These are phyloP conservation scores for Macrochelys suwanniensis DNA, from an alignment of 2,797 vertebrate genomes.

Conservation along the genomic window DNA sequence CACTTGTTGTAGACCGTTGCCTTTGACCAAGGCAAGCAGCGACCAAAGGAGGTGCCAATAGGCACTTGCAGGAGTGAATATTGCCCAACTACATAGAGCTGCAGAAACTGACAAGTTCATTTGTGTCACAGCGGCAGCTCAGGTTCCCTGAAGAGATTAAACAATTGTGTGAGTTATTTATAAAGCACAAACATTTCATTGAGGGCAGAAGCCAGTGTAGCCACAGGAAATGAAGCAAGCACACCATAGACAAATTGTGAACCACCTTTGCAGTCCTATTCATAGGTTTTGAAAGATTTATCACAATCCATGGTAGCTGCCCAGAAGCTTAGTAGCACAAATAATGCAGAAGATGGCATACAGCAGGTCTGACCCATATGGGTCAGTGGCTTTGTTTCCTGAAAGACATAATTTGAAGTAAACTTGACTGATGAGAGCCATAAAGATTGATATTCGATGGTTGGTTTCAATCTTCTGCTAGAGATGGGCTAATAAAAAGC, in stretches of 20 bases:
- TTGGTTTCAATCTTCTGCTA: not conserved
- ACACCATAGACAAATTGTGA: not conserved
- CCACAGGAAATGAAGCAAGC: rapidly evolving
- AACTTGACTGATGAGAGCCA: not conserved
- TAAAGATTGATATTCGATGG: not conserved
- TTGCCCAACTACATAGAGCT: rapidly evolving
- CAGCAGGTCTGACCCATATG: not conserved
- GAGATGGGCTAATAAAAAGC: not conserved
- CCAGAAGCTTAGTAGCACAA: not conserved
- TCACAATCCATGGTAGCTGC: not conserved
- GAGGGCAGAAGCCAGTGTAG: not conserved
- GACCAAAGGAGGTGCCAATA: not conserved
- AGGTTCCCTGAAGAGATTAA: not conserved
- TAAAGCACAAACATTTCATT: not conserved
- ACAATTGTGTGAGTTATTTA: rapidly evolving
- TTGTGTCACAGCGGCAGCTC: not conserved
- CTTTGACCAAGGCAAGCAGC: not conserved
- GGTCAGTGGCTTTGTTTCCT: rapidly evolving
- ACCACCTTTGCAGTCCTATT: not conserved
- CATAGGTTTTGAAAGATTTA: not conserved
- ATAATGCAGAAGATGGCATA: not conserved
- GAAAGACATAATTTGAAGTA: not conserved
- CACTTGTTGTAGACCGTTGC: rapidly evolving
- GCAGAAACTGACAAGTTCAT: not conserved
- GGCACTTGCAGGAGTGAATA: rapidly evolving